Conservation (phyloP, 2,888 invertebrate species). For the Himalopsyche japonica region DNA sequence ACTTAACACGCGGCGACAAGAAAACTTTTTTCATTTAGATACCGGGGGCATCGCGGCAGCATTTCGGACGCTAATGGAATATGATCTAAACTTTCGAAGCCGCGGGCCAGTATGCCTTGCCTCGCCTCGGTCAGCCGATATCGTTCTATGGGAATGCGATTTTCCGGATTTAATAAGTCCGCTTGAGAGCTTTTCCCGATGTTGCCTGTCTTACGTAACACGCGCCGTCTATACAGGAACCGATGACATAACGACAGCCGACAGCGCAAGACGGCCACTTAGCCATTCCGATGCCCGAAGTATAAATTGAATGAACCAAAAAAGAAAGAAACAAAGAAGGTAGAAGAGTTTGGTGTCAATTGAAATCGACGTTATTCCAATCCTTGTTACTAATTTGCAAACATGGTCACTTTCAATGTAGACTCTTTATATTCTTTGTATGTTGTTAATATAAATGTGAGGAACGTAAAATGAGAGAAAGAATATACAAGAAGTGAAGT, state of each 20-base stretch:
- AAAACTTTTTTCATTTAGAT: constrained; percentile 28
- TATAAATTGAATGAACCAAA: background rate
- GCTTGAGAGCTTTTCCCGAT: background rate
- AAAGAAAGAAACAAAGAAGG: background rate
- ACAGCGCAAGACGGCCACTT: background rate
- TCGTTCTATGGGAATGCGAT: background rate
- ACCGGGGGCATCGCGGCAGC: background rate
- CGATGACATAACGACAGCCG: background rate
- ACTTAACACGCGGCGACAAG: constrained; percentile 9
- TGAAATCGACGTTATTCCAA: too few relatives aligned
- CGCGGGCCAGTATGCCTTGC: background rate
- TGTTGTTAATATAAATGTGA: too few relatives aligned
- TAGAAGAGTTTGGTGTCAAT: too few relatives aligned
- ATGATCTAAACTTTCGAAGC: constrained; percentile 8
- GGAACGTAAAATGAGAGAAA: too few relatives aligned
- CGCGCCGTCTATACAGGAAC: background rate
- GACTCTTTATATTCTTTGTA: too few relatives aligned
- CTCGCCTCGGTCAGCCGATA: background rate
- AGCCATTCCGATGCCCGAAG: background rate
- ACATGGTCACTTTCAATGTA: too few relatives aligned
- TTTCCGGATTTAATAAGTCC: background rate
- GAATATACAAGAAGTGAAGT: too few relatives aligned
- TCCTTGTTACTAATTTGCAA: too few relatives aligned
- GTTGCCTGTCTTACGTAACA: background rate
- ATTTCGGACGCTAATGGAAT: constrained; percentile 11